Evolutionary conservation across 2,797 vertebrate genomes (phyloP).

Genomic region (Gadopsis bispinosus): DNA sequence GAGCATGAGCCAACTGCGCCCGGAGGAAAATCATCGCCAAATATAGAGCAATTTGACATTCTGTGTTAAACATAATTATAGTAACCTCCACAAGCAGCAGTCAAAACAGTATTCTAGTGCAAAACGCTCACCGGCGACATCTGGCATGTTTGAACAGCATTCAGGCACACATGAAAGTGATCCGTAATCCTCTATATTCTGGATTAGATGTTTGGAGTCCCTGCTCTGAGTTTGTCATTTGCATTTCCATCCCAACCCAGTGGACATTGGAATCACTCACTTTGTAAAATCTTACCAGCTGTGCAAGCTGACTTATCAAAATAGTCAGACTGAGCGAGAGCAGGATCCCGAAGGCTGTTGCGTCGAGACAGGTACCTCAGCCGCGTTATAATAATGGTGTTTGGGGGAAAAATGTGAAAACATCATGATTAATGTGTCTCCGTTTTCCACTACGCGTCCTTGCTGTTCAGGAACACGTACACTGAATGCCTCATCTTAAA

Average conservation of each 20-base stretch:
- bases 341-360: not conserved
- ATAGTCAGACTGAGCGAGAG: conserved; percentile 2
- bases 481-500: conserved; percentile 21
- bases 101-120: conserved; percentile 61
- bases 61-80: conserved; percentile 79
- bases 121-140: conserved; percentile 40
- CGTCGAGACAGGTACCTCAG: conserved; percentile 36
- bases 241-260: conserved; percentile 22
- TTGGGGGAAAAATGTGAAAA: not conserved
- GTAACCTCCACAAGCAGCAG: conserved; percentile 74
- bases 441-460: not conserved
- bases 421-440: not conserved
- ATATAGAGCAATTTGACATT: conserved; percentile 81
- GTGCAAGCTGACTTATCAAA: conserved; percentile 54
- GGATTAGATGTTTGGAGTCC: conserved; percentile 10
- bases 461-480: not conserved
- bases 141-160: conserved; percentile 17
- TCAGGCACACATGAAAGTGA: conserved; percentile 20
- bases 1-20: conserved; percentile 70
- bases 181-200: conserved; percentile 13
- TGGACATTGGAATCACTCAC: conserved; percentile 10
- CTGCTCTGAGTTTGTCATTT: conserved; percentile 8
- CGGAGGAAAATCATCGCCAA: conserved; percentile 65
- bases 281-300: conserved; percentile 53
- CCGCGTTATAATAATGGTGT: not conserved